Evolutionary conservation across 2,888 invertebrate species (phyloP).

Genomic region (Agrochola litura): DNA sequence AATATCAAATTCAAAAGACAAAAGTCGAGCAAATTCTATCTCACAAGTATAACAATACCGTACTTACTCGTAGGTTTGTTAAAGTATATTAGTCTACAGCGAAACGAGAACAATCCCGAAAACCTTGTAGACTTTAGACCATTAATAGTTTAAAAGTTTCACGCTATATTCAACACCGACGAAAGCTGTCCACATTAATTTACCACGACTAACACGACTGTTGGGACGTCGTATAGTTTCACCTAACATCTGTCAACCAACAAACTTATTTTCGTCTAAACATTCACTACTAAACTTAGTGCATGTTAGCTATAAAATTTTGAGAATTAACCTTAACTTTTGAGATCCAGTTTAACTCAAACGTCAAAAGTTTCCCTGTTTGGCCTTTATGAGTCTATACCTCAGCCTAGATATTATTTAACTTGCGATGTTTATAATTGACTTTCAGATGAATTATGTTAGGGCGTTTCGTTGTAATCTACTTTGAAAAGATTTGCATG

Average conservation of each 20-base stretch:
- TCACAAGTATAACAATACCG: slow-evolving; percentile 4
- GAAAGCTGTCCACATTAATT: slow-evolving; percentile 58
- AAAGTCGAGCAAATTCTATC: slow-evolving; percentile 5
- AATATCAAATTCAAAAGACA: slow-evolving; percentile 6
- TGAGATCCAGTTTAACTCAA: slow-evolving; percentile 51
- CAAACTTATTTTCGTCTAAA: slow-evolving; percentile 51
- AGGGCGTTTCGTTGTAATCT: slow-evolving; percentile 20
- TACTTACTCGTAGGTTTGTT: slow-evolving; percentile 1
- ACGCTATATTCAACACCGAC: slow-evolving; percentile 35
- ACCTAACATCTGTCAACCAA: slow-evolving; percentile 49
- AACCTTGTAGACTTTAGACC: slow-evolving; percentile 42
- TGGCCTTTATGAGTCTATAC: slow-evolving; percentile 58
- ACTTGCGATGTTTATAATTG: slow-evolving; percentile 66
- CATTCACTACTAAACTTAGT: slow-evolving; percentile 43
- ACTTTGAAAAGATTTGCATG: slow-evolving; percentile 34
- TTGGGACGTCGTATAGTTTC: slow-evolving; percentile 35
- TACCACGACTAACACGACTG: slow-evolving; percentile 47
- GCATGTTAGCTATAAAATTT: slow-evolving; percentile 44
- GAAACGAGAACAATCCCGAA: slow-evolving; percentile 33
- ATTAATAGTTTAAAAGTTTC: slow-evolving; percentile 50
- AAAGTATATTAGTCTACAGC: slow-evolving; percentile 14
- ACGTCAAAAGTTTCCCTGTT: slow-evolving; percentile 64
- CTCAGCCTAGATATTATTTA: slow-evolving; percentile 64
- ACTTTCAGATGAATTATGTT: slow-evolving; percentile 62
- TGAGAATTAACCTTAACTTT: slow-evolving; percentile 49